phyloP scores from a whole-genome alignment of 2,797 vertebrate genomes.

The Pogonophryne albipinna region DNA sequence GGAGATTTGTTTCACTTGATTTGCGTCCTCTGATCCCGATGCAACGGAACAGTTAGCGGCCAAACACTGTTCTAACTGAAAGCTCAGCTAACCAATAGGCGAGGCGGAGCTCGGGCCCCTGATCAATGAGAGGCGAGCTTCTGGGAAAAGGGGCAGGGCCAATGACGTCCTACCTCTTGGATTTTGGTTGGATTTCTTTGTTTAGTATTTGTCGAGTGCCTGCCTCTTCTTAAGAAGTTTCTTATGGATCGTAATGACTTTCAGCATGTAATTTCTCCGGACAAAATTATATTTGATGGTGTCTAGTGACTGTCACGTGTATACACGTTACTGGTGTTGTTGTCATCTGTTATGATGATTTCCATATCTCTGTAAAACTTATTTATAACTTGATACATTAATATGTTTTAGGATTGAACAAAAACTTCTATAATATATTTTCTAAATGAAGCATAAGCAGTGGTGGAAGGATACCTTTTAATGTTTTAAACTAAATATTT shows the following conservation, averaged over 20 bases:
- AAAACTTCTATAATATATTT: neutral
- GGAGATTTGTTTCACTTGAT: slow-evolving; percentile 74
- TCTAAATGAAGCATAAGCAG: neutral
- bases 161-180: slow-evolving; percentile 32
- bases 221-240: slow-evolving; percentile 26
- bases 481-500: neutral
- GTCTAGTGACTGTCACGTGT: neutral
- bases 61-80: slow-evolving; percentile 25
- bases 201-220: slow-evolving; percentile 59
- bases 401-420: neutral
- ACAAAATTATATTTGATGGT: neutral
- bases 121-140: slow-evolving; percentile 58
- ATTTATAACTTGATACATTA: no score
- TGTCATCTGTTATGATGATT: neutral
- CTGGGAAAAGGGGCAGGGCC: slow-evolving; percentile 15
- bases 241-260: neutral
- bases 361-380: neutral
- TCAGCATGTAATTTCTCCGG: neutral
- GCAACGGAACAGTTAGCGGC: slow-evolving; percentile 56
- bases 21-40: slow-evolving; percentile 68
- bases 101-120: accelerated
- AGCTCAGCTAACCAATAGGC: slow-evolving; percentile 48
- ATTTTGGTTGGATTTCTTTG: slow-evolving; percentile 76
- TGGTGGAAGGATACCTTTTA: neutral
- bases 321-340: neutral